Conservation (phyloP, 2,888 invertebrate species). For the Drosophila rubida region DNA sequence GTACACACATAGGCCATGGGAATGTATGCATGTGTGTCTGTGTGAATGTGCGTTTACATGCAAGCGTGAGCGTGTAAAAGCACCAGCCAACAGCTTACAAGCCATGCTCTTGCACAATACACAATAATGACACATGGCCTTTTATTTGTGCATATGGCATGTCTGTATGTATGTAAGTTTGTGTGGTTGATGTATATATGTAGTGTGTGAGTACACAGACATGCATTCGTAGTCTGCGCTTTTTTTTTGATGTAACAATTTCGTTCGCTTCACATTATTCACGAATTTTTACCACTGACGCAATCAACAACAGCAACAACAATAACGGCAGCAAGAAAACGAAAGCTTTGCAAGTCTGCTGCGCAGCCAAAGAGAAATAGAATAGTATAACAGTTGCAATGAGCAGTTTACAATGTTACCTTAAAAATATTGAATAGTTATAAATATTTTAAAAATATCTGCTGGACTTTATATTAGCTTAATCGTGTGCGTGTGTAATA, state of each 20-base stretch:
- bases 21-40: conserved; percentile 2
- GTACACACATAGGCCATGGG: conserved; percentile 4
- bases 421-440: too few relatives aligned
- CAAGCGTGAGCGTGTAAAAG: conserved; percentile 36
- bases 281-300: conserved; percentile 41
- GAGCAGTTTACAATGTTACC: background rate
- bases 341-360: conserved; percentile 15
- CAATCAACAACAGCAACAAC: conserved; percentile 22
- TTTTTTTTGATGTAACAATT: conserved; percentile 31
- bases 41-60: conserved; percentile 21
- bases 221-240: conserved; percentile 25
- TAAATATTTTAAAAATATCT: too few relatives aligned
- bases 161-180: background rate
- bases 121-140: conserved; percentile 59
- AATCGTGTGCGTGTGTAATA: too few relatives aligned
- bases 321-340: background rate
- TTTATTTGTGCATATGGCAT: conserved; percentile 45
- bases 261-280: conserved; percentile 39
- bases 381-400: background rate
- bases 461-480: too few relatives aligned
- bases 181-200: conserved; percentile 5
- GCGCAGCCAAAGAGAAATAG: conserved; percentile 1
- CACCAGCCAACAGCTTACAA: conserved; percentile 61
- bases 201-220: conserved; percentile 1
- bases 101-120: conserved; percentile 76